Conservation (phyloP, 2,888 invertebrate species). For the Caenorhabditis afra region DNA sequence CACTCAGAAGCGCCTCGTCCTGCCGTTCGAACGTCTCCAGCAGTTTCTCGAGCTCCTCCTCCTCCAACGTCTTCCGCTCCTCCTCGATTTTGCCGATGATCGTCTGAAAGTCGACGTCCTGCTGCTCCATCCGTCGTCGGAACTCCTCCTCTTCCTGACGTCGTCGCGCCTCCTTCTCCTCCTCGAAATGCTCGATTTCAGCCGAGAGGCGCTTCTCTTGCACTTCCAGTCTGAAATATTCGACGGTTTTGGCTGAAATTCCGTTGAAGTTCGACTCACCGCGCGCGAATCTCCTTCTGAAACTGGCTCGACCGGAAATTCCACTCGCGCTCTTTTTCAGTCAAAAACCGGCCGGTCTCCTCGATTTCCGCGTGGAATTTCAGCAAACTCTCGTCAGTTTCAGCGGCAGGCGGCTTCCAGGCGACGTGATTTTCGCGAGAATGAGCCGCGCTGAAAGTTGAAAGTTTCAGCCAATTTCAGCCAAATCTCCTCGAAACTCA, state of each 20-base stretch:
- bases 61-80: slow-evolving; percentile 17
- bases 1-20: slow-evolving; percentile 15
- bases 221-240: slow-evolving; percentile 24
- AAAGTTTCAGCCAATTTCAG: background rate
- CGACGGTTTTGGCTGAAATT: background rate
- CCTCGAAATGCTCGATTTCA: slow-evolving; percentile 24
- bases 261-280: background rate
- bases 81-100: slow-evolving; percentile 24
- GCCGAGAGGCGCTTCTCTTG: slow-evolving; percentile 20
- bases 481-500: background rate
- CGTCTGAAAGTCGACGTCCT: slow-evolving; percentile 17
- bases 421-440: background rate
- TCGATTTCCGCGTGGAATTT: slow-evolving; percentile 17
- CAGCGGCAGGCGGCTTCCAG: slow-evolving; percentile 6
- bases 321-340: slow-evolving; percentile 35
- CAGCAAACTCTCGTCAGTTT: slow-evolving; percentile 14
- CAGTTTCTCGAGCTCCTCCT: slow-evolving; percentile 7
- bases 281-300: slow-evolving; percentile 39
- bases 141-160: slow-evolving; percentile 30
- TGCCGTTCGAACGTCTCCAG: slow-evolving; percentile 24
- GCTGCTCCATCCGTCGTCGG: slow-evolving; percentile 4
- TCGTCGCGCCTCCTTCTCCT: slow-evolving; percentile 14
- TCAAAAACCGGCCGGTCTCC: slow-evolving; percentile 11
- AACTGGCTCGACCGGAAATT: slow-evolving; percentile 7
- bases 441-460: background rate